phyloP scores from a whole-genome alignment of 2,113 vertebrate genomes.

The Lophura nycthemera region DNA sequence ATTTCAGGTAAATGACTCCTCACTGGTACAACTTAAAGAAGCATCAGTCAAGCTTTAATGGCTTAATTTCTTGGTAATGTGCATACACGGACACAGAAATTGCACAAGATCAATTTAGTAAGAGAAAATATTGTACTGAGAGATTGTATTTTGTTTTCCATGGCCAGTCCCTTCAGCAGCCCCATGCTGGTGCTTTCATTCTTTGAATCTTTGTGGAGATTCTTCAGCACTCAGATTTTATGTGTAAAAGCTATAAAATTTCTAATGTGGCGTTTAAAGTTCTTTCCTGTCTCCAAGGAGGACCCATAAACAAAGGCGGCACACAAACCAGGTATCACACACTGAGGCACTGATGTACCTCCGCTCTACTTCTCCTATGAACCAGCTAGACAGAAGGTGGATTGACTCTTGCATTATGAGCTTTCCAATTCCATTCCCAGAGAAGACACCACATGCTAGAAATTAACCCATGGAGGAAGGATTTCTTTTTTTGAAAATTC shows the following conservation, averaged over 20 bases:
- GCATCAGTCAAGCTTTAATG: neutral
- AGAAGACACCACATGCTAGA: rapidly evolving
- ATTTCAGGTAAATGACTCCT: slow-evolving; percentile 43
- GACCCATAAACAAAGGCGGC: neutral
- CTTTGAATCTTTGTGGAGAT: neutral
- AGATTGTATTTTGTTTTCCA: neutral
- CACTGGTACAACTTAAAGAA: neutral
- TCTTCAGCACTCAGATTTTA: neutral
- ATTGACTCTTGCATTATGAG: neutral
- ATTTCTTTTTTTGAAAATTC: neutral
- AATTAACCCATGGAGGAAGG: neutral
- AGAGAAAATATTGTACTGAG: neutral
- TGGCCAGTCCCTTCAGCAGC: neutral
- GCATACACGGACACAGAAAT: neutral
- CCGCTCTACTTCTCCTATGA: neutral
- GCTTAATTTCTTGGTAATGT: slow-evolving; percentile 36
- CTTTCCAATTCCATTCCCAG: neutral
- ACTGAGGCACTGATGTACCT: neutral
- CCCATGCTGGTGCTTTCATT: rapidly evolving
- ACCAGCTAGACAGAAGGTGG: neutral
- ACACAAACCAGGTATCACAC: neutral
- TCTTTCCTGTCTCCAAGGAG: neutral
- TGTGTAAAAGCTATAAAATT: neutral
- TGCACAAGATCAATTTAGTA: neutral
- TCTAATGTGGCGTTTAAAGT: neutral